These are phyloP conservation scores for Catagonus wagneri DNA, from an alignment of 2,113 vertebrate species.

Conservation along the genomic window DNA sequence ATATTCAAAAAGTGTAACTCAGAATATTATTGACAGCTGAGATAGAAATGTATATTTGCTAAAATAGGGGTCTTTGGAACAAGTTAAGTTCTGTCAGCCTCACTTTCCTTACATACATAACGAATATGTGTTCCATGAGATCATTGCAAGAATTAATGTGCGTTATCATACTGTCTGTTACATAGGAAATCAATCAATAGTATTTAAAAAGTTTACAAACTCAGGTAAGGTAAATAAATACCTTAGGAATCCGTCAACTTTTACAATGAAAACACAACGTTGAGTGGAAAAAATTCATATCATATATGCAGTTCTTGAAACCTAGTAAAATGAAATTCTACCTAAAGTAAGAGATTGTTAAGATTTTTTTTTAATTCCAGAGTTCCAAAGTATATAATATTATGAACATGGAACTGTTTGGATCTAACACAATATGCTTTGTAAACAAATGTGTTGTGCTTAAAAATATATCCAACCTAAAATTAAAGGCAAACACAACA, in stretches of 20 bases:
- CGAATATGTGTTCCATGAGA: neutral
- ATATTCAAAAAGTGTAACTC: neutral
- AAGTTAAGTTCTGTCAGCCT: constrained; percentile 6
- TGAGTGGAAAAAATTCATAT: neutral
- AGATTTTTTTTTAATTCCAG: neutral
- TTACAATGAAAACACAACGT: neutral
- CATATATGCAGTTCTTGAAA: neutral
- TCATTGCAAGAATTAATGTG: neutral
- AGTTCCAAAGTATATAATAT: neutral
- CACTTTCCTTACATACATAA: neutral
- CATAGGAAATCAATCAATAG: neutral
- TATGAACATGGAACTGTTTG: constrained; percentile 53
- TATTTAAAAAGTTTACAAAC: neutral
- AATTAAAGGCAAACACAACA: constrained; percentile 74
- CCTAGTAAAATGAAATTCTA: neutral
- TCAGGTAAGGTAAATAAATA: neutral
- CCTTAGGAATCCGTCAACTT: neutral
- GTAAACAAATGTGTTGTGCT: constrained; percentile 56
- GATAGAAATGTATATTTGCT: neutral
- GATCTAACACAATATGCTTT: constrained; percentile 15
- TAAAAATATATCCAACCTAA: constrained; percentile 64
- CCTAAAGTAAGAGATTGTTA: neutral
- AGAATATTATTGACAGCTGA: neutral
- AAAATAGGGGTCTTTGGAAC: neutral
- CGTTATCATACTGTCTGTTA: neutral